A percentile compares a stretch with the other conserved stretches of the same genome.
These are phyloP conservation scores for Agrotis puta DNA, from an alignment of 2,888 invertebrate genomes.

Conservation along the genomic window DNA sequence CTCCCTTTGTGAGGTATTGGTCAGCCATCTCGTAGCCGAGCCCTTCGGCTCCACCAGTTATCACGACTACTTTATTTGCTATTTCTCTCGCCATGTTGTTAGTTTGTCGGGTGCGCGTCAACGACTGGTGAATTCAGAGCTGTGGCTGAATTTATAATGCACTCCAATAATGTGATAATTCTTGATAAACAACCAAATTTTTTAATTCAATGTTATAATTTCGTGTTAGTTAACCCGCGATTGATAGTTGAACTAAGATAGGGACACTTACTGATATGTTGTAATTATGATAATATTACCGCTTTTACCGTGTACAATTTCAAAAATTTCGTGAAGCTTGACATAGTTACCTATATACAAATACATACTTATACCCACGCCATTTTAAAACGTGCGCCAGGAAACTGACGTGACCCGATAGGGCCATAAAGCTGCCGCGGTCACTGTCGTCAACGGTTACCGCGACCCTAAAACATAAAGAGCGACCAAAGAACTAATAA, in stretches of 20 bases:
- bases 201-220: slow-evolving; percentile 28
- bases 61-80: slow-evolving; percentile 66
- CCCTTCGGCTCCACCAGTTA: slow-evolving; percentile 90
- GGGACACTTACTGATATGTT: neutral
- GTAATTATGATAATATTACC: no score
- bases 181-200: slow-evolving; percentile 45
- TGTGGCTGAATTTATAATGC: slow-evolving; percentile 33
- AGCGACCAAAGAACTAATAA: no score
- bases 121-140: slow-evolving; percentile 13
- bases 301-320: no score
- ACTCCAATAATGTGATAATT: slow-evolving; percentile 29
- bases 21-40: slow-evolving; percentile 86
- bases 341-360: no score
- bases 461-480: no score
- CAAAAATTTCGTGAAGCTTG: no score
- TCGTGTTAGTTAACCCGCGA: slow-evolving; percentile 8
- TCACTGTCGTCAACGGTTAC: no score
- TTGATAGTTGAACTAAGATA: slow-evolving; percentile 3
- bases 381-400: fast-evolving
- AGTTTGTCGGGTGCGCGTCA: slow-evolving; percentile 11
- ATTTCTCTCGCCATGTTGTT: slow-evolving; percentile 61
- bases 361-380: no score
- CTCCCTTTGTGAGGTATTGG: slow-evolving; percentile 83
- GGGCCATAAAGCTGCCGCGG: no score
- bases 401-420: no score